phyloP scores from a whole-genome alignment of 2,113 vertebrate genomes.

The Eonycteris spelaea region DNA sequence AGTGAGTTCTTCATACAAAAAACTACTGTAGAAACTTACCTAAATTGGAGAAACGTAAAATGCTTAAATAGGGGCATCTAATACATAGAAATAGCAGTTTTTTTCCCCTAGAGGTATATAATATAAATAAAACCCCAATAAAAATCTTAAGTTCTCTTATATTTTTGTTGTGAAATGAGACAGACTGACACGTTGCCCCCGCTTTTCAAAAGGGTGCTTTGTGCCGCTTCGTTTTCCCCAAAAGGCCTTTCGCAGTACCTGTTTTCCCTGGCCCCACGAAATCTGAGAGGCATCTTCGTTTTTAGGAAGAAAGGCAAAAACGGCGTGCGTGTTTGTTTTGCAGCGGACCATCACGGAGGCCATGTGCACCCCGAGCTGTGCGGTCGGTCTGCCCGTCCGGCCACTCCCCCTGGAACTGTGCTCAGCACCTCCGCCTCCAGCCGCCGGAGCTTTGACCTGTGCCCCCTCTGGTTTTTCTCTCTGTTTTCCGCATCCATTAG shows the following conservation, averaged over 20 bases:
- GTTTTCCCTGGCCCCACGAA: neutral
- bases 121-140: slow-evolving; percentile 10
- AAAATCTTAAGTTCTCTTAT: neutral
- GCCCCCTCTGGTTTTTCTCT: too few relatives aligned
- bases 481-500: neutral
- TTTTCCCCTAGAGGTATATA: neutral
- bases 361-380: too few relatives aligned
- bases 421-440: too few relatives aligned
- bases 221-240: neutral
- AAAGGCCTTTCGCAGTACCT: neutral
- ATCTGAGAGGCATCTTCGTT: neutral
- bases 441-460: too few relatives aligned
- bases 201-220: neutral
- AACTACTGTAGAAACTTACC: neutral
- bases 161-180: slow-evolving; percentile 3
- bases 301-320: neutral
- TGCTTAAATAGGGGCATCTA: neutral
- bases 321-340: too few relatives aligned
- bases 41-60: neutral
- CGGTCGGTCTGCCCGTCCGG: too few relatives aligned
- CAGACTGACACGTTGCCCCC: neutral
- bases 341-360: too few relatives aligned
- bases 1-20: neutral
- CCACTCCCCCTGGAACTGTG: too few relatives aligned
- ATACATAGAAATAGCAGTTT: neutral